These are phyloP conservation scores for Alfaro cultratus DNA, from an alignment of 2,797 vertebrate genomes.

Conservation along the genomic window DNA sequence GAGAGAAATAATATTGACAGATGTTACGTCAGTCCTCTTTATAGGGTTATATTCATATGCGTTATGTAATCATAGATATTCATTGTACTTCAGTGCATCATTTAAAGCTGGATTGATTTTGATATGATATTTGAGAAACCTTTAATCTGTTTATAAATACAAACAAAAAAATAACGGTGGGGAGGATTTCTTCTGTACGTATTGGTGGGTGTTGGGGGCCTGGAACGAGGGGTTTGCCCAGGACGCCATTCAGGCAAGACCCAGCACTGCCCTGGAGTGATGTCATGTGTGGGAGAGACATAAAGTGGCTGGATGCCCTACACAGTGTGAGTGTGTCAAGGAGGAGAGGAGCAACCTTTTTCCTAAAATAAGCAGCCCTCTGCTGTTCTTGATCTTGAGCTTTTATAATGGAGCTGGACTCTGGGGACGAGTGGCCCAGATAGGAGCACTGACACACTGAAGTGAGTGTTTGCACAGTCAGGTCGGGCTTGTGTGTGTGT, in stretches of 20 bases:
- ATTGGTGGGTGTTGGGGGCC: neutral
- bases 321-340: constrained; percentile 46
- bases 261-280: neutral
- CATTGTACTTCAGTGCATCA: neutral
- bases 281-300: constrained; percentile 31
- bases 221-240: neutral
- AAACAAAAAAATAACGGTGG: neutral
- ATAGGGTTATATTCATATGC: neutral
- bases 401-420: constrained; percentile 80
- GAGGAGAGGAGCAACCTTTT: constrained; percentile 76
- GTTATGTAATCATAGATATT: neutral
- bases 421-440: constrained; percentile 82
- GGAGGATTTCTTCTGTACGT: neutral
- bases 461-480: constrained; percentile 40
- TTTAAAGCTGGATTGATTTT: neutral
- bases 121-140: neutral
- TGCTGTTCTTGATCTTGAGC: constrained; percentile 77
- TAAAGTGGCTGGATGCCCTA: constrained; percentile 38
- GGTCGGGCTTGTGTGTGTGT: constrained; percentile 30
- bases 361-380: constrained; percentile 82
- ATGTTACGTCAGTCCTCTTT: neutral
- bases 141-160: neutral
- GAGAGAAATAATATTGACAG: neutral
- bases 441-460: constrained; percentile 56
- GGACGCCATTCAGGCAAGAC: neutral